phyloP scores from a whole-genome alignment of 30 jellyfish, hydroid and myxozoan species.

The Sanderia malayensis region DNA sequence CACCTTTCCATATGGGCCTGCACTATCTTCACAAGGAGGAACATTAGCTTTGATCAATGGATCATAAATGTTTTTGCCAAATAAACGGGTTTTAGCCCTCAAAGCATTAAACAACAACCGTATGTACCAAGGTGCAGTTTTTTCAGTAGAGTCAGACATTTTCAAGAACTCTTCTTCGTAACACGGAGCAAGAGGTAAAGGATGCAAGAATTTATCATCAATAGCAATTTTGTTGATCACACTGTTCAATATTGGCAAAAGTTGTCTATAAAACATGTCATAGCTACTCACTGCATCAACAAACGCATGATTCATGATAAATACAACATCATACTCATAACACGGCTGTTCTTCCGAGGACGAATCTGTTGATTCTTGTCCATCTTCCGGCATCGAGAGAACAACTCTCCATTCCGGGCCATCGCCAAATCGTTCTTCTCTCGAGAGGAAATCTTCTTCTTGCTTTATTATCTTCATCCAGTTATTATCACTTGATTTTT shows the following conservation, averaged over 20 bases:
- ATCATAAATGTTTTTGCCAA: neutral
- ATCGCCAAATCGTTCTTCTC: neutral
- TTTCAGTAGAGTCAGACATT: constrained; percentile 14
- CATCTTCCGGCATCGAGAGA: neutral
- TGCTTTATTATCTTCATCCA: neutral
- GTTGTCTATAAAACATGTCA: constrained; percentile 34
- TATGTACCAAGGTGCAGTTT: constrained; percentile 32
- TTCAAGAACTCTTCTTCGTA: constrained; percentile 36
- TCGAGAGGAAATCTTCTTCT: neutral
- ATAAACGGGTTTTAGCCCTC: neutral
- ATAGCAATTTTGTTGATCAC: constrained; percentile 8
- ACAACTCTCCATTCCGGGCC: constrained; percentile 32
- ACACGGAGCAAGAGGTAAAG: constrained; percentile 21
- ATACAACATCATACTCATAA: constrained; percentile 20
- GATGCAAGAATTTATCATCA: constrained; percentile 29
- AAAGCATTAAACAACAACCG: neutral
- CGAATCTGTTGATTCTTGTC: neutral
- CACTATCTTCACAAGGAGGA: neutral
- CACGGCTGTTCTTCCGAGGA: neutral
- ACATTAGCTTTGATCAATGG: neutral
- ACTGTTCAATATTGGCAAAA: constrained; percentile 31
- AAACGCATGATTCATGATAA: constrained; percentile 28
- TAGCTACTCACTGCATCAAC: constrained; percentile 42
- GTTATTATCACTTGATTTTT: neutral
- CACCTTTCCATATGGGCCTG: neutral